Conservation (phyloP, 2,797 vertebrate species). For the Tokudaia tokunoshimensis region DNA sequence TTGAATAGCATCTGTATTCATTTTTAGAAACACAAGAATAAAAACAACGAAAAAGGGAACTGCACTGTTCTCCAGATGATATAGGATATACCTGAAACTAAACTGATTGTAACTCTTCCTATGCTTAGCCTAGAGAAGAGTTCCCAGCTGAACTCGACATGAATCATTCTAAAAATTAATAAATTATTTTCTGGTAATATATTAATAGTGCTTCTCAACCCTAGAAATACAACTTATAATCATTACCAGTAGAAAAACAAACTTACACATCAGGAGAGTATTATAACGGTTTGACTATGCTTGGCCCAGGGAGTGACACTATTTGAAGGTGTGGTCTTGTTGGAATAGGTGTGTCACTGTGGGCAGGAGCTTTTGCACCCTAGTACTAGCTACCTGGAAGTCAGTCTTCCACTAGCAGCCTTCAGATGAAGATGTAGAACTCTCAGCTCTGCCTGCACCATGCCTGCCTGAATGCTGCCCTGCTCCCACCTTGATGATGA, state of each 20-base stretch:
- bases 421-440: too few relatives aligned
- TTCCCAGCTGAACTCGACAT: slow-evolving; percentile 73
- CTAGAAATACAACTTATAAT: neutral
- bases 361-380: too few relatives aligned
- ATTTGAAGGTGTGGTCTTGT: too few relatives aligned
- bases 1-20: slow-evolving; percentile 41
- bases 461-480: too few relatives aligned
- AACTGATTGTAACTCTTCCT: neutral
- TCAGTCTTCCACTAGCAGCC: too few relatives aligned
- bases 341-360: too few relatives aligned
- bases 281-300: too few relatives aligned
- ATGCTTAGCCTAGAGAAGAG: slow-evolving; percentile 62
- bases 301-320: too few relatives aligned
- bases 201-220: slow-evolving; percentile 8
- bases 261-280: neutral
- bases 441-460: too few relatives aligned
- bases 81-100: neutral
- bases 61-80: neutral
- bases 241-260: neutral
- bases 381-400: too few relatives aligned
- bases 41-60: neutral
- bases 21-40: neutral
- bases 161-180: slow-evolving; percentile 79
- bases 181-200: slow-evolving; percentile 74
- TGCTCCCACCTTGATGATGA: too few relatives aligned